Conservation (phyloP, 2,113 vertebrate genomes). For the Erythrocercus mccallii region DNA sequence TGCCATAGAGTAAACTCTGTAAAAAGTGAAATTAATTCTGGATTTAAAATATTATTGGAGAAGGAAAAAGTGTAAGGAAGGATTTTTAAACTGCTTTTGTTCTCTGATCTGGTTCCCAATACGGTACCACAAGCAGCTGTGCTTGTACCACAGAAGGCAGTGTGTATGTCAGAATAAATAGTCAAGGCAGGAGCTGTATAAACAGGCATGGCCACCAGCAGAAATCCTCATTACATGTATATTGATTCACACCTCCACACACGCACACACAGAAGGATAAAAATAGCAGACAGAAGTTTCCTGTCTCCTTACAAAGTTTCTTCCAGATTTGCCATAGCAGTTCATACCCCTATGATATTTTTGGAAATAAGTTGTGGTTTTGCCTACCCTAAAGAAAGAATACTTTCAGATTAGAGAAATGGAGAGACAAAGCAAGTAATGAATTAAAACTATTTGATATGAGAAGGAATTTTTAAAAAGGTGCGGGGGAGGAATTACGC, state of each 20-base stretch:
- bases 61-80: not conserved
- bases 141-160: not conserved
- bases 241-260: not conserved
- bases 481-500: not conserved
- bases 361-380: not conserved
- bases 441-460: not conserved
- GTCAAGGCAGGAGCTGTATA: not conserved
- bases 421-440: not conserved
- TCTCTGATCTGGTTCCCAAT: not conserved
- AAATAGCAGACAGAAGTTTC: not conserved
- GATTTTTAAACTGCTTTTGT: not conserved
- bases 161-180: not conserved
- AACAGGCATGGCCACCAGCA: not conserved
- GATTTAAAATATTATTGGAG: not conserved
- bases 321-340: not conserved
- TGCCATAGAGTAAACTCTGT: not conserved
- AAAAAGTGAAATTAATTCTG: not conserved
- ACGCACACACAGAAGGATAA: not conserved
- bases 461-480: not conserved
- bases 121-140: not conserved
- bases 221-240: not conserved
- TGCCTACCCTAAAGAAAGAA: not conserved
- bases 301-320: not conserved
- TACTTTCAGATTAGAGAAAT: not conserved
- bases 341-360: not conserved